These are phyloP conservation scores for Dufourea novaeangliae DNA, from an alignment of 1,140 invertebrate species.

Conservation along the genomic window DNA sequence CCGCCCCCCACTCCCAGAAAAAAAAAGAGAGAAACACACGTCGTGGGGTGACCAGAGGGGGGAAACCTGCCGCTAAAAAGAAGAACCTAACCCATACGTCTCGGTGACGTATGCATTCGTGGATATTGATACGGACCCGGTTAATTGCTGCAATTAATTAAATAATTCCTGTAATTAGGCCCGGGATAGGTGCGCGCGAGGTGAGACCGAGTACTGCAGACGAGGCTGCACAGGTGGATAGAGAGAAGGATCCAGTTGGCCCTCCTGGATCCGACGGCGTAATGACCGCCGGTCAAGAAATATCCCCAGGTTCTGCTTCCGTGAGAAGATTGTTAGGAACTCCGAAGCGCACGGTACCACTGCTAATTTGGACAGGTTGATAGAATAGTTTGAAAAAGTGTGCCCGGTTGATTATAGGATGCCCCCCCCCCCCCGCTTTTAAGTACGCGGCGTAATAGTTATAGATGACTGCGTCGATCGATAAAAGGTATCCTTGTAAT, in stretches of 20 bases:
- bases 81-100: not conserved
- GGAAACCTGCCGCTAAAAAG: not conserved
- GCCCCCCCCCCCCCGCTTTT: conserved; percentile 49
- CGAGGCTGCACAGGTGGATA: no score
- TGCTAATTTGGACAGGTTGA: conserved; percentile 66
- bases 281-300: conserved; percentile 53
- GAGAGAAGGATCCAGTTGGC: not conserved
- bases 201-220: not conserved
- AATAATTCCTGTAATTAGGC: conserved; percentile 72
- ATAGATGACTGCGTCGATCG: conserved; percentile 56
- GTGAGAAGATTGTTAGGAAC: conserved; percentile 59
- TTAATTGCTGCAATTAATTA: conserved; percentile 73
- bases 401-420: conserved; percentile 64
- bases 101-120: conserved; percentile 50
- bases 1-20: not conserved
- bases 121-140: conserved; percentile 57
- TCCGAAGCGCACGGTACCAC: conserved; percentile 37
- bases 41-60: not conserved
- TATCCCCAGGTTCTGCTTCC: conserved; percentile 57
- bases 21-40: conserved; percentile 17
- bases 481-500: conserved; percentile 55
- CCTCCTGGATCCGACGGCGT: conserved; percentile 21
- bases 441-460: conserved; percentile 56
- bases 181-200: conserved; percentile 21
- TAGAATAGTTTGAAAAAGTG: conserved; percentile 66